Percentiles rank a stretch among this genome's conserved stretches.
Conservation (phyloP, 2,797 vertebrate species). For the Thripadectes ignobilis region DNA sequence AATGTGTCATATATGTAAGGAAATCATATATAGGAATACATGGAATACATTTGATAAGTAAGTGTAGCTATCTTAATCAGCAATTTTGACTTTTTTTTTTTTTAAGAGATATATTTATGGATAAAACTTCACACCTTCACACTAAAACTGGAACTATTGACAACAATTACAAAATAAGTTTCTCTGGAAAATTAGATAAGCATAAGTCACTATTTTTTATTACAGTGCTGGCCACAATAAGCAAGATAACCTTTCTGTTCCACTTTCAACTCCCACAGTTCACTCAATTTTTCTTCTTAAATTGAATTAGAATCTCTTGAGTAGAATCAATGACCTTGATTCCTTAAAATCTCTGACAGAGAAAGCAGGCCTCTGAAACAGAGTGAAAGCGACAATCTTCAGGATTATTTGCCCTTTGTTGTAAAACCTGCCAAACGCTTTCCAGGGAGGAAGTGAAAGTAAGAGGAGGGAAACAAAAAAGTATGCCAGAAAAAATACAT, state of each 20-base stretch:
- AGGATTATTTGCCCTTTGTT: background rate
- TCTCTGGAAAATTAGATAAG: background rate
- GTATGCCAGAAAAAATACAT: background rate
- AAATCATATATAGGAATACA: background rate
- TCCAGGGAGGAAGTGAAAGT: background rate
- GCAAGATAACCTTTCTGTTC: background rate
- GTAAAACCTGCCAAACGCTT: background rate
- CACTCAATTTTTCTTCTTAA: conserved; percentile 6
- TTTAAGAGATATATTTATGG: background rate
- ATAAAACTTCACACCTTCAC: fast-evolving
- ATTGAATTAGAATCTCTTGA: conserved; percentile 28
- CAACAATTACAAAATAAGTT: background rate
- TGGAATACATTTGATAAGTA: background rate
- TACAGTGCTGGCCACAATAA: background rate
- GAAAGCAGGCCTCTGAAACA: background rate
- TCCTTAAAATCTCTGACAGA: conserved; percentile 16
- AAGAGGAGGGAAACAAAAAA: background rate
- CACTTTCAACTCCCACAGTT: background rate
- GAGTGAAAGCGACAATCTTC: background rate
- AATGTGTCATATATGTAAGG: background rate
- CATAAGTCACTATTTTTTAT: background rate
- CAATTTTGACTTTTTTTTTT: background rate
- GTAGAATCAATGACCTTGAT: conserved; percentile 17
- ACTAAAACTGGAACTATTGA: background rate
- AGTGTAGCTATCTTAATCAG: background rate